Conservation (phyloP, 2,888 invertebrate species). For the Synanthedon andrenaeformis region DNA sequence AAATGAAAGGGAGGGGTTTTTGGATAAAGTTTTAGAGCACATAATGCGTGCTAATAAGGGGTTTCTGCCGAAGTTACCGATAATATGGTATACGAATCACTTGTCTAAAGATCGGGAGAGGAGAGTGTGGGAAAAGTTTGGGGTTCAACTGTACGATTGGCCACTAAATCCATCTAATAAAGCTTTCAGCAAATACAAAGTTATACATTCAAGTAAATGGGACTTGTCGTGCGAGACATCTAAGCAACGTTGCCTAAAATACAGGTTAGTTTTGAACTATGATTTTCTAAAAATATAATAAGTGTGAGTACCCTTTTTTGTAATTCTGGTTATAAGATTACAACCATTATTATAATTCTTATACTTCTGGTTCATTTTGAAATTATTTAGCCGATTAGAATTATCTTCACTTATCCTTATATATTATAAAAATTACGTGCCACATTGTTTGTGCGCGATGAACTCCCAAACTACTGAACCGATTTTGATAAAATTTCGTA, state of each 20-base stretch:
- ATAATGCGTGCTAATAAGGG: constrained; percentile 71
- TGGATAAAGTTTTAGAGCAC: constrained; percentile 72
- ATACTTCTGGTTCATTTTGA: no score
- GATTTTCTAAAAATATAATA: no score
- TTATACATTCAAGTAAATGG: constrained; percentile 84
- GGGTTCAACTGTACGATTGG: constrained; percentile 80
- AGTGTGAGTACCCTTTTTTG: no score
- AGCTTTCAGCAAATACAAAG: constrained; percentile 76
- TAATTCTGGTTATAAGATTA: no score
- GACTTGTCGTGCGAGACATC: constrained; percentile 76
- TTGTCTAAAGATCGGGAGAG: constrained; percentile 57
- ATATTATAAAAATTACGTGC: no score
- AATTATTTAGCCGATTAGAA: no score
- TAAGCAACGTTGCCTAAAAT: constrained; percentile 34
- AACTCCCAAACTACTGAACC: no score
- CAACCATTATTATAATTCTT: no score
- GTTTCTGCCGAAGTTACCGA: constrained; percentile 64
- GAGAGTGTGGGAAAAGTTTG: constrained; percentile 54
- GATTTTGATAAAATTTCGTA: no score
- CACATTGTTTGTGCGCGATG: no score
- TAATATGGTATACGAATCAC: constrained; percentile 79
- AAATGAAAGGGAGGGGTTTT: constrained; percentile 79
- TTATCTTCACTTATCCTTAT: no score
- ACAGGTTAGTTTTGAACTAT: constrained; percentile 21
- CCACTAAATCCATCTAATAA: constrained; percentile 76